Evolutionary conservation across 2,888 invertebrate species (phyloP).

Genomic region (Oscheius sp.): DNA sequence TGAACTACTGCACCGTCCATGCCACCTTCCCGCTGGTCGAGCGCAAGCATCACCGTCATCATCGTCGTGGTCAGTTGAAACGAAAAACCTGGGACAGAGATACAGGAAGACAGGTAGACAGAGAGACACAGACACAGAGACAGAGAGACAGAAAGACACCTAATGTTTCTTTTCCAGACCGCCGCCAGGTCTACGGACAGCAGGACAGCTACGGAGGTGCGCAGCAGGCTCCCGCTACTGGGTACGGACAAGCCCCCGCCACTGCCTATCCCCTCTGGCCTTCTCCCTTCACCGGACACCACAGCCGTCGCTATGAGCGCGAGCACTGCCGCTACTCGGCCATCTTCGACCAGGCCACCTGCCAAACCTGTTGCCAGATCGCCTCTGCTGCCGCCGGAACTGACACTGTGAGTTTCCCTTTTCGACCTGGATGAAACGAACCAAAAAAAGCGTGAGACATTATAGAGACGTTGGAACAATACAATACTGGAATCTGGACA

Average conservation of each 20-base stretch:
- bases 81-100: too few relatives aligned
- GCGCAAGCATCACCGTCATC: constrained; percentile 40
- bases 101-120: too few relatives aligned
- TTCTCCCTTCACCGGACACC: constrained; percentile 24
- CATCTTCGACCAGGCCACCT: constrained; percentile 55
- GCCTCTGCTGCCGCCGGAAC: constrained; percentile 49
- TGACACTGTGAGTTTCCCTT: constrained; percentile 43
- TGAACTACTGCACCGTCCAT: constrained; percentile 62
- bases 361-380: constrained; percentile 57
- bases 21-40: constrained; percentile 58
- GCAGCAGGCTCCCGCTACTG: constrained; percentile 33
- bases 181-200: constrained; percentile 30
- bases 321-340: constrained; percentile 59
- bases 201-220: constrained; percentile 40
- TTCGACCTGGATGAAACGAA: neutral
- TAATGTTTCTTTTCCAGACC: constrained; percentile 41
- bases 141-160: neutral
- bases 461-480: neutral
- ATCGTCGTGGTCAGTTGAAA: constrained; percentile 17
- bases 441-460: neutral
- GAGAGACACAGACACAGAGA: neutral
- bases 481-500: neutral
- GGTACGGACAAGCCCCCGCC: constrained; percentile 28
- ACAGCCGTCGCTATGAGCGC: constrained; percentile 46
- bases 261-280: constrained; percentile 5